Evolutionary conservation across 2,888 invertebrate genomes (phyloP).

Genomic region (Amphimallon solstitiale): DNA sequence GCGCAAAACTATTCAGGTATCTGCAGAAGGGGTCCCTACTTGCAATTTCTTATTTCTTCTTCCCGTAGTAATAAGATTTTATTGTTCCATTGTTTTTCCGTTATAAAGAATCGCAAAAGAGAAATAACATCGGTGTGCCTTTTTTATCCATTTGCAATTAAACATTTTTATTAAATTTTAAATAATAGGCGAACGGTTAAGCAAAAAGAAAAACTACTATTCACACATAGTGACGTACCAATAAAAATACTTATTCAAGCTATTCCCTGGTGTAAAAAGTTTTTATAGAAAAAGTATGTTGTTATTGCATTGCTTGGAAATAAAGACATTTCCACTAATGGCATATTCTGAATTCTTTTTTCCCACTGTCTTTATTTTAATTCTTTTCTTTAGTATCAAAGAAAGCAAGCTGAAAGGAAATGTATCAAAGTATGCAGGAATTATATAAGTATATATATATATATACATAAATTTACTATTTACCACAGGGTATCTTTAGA

Average conservation of each 20-base stretch:
- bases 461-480: no score
- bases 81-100: slow-evolving; percentile 35
- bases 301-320: slow-evolving; percentile 5
- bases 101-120: slow-evolving; percentile 12
- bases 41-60: slow-evolving; percentile 19
- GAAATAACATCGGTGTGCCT: slow-evolving; percentile 8
- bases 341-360: slow-evolving; percentile 5
- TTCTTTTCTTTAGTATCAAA: no score
- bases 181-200: slow-evolving; percentile 16
- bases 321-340: slow-evolving; percentile 6
- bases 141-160: slow-evolving; percentile 25
- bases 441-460: no score
- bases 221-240: slow-evolving; percentile 19
- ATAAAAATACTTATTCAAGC: slow-evolving; percentile 34
- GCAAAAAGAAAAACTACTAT: slow-evolving; percentile 10
- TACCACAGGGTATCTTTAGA: no score
- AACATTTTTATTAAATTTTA: slow-evolving; percentile 40
- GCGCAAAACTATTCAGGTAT: background rate
- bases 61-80: slow-evolving; percentile 36
- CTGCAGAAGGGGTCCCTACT: background rate
- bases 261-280: slow-evolving; percentile 11
- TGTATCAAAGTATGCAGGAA: no score
- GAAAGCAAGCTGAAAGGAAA: no score
- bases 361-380: no score
- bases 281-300: slow-evolving; percentile 15